A percentile compares a stretch with the other conserved stretches of the same genome.
Evolutionary conservation across 2,797 vertebrate species (phyloP).

Genomic region (Petrocephalus sullivani): DNA sequence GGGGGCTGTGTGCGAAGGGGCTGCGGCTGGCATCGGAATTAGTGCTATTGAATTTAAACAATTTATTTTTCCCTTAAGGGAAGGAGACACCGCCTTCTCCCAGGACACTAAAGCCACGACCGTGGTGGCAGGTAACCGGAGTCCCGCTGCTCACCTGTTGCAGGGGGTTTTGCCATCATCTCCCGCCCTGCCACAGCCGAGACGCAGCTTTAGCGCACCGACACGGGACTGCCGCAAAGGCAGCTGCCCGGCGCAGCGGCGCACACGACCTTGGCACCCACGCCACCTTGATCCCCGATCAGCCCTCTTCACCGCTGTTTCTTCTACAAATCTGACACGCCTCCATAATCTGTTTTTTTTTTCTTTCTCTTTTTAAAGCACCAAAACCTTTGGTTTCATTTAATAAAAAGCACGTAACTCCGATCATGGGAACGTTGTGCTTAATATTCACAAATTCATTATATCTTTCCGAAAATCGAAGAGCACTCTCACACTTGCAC

Average conservation of each 20-base stretch:
- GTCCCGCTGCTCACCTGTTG: neutral
- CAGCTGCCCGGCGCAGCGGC: neutral
- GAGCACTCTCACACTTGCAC: slow-evolving; percentile 77
- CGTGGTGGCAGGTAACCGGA: neutral
- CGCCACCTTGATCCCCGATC: neutral
- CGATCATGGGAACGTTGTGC: slow-evolving; percentile 69
- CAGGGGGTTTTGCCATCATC: neutral
- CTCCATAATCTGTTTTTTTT: slow-evolving; percentile 38
- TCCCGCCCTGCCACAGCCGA: neutral
- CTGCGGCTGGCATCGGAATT: neutral
- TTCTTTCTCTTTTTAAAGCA: slow-evolving; percentile 46
- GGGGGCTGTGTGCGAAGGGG: neutral
- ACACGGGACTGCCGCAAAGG: neutral
- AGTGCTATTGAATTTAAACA: neutral
- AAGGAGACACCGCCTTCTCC: neutral
- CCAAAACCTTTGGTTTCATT: slow-evolving; percentile 60
- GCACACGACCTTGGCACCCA: neutral
- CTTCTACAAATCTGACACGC: neutral
- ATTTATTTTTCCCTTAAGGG: neutral
- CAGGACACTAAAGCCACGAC: neutral
- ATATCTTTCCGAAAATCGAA: slow-evolving; percentile 76
- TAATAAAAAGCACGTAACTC: slow-evolving; percentile 51
- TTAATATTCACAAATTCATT: slow-evolving; percentile 75
- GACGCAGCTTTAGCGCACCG: neutral
- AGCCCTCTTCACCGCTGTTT: neutral